phyloP scores from a whole-genome alignment of 1,140 invertebrate species.

The Drosophila kikkawai region DNA sequence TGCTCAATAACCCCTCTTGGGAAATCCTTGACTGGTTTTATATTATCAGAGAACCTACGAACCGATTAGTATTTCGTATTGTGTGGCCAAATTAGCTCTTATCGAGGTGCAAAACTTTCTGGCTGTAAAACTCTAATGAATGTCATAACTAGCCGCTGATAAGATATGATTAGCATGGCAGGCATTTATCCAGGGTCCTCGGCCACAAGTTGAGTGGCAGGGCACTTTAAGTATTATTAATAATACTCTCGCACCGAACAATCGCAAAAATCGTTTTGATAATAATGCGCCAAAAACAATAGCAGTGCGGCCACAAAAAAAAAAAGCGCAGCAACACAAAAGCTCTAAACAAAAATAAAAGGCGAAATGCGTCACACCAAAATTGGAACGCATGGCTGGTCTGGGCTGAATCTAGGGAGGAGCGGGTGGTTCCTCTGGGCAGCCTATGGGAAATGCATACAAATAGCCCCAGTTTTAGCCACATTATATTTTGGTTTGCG shows the following conservation, averaged over 20 bases:
- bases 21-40: constrained; percentile 19
- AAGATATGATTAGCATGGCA: constrained; percentile 34
- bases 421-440: not conserved
- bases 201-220: constrained; percentile 25
- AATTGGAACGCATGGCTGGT: constrained; percentile 51
- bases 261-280: constrained; percentile 47
- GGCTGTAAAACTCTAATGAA: constrained; percentile 28
- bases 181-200: constrained; percentile 36
- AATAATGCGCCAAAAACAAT: constrained; percentile 51
- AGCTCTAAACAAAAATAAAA: constrained; percentile 51
- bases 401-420: constrained; percentile 1
- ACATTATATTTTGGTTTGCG: constrained; percentile 16
- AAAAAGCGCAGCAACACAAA: constrained; percentile 17
- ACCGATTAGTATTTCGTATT: constrained; percentile 13
- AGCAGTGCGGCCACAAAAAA: constrained; percentile 4
- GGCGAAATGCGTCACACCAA: constrained; percentile 55
- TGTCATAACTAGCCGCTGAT: constrained; percentile 16
- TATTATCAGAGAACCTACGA: not conserved
- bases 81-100: constrained; percentile 7
- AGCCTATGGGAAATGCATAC: constrained; percentile 54
- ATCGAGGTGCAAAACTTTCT: constrained; percentile 33
- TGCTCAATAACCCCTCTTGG: not conserved
- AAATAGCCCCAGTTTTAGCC: constrained; percentile 46
- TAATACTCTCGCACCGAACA: constrained; percentile 33
- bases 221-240: constrained; percentile 38